These are phyloP conservation scores for Drosophila mercatorum DNA, from an alignment of 2,888 invertebrate genomes.

Conservation along the genomic window DNA sequence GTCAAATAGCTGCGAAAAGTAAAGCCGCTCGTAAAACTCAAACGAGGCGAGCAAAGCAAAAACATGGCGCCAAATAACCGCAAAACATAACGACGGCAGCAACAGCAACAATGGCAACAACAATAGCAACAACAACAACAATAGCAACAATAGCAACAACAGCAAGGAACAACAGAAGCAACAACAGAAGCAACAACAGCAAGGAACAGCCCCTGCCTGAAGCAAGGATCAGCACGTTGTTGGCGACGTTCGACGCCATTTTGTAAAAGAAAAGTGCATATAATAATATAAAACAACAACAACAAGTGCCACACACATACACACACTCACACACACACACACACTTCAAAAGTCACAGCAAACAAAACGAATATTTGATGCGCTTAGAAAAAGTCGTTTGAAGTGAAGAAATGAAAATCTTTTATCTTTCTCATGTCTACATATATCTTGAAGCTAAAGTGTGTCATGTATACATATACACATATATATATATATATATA, in stretches of 20 bases:
- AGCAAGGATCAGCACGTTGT: conserved; percentile 56
- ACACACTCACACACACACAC: neutral
- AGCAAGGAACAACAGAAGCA: conserved; percentile 12
- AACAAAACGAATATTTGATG: conserved; percentile 17
- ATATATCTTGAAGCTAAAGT: too few species aligned
- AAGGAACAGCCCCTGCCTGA: conserved; percentile 22
- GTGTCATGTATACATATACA: too few species aligned
- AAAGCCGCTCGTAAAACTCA: conserved; percentile 80
- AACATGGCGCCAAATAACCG: conserved; percentile 82
- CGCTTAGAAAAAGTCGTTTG: too few species aligned
- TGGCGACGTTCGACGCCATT: conserved; percentile 80
- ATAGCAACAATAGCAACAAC: conserved; percentile 4
- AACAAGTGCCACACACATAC: conserved; percentile 30
- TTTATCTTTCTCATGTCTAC: too few species aligned
- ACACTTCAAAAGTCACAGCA: conserved; percentile 35
- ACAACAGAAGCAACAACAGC: conserved; percentile 14
- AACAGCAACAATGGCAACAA: conserved; percentile 34
- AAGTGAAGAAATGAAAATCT: too few species aligned
- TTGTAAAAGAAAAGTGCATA: conserved; percentile 80
- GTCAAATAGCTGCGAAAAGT: conserved; percentile 79
- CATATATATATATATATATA: too few species aligned
- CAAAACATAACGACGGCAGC: conserved; percentile 74
- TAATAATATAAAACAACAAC: conserved; percentile 75
- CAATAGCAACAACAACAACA: neutral
- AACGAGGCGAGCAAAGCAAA: conserved; percentile 77